Conservation (phyloP, 2,113 vertebrate species). For the Pseudorasbora parva region DNA sequence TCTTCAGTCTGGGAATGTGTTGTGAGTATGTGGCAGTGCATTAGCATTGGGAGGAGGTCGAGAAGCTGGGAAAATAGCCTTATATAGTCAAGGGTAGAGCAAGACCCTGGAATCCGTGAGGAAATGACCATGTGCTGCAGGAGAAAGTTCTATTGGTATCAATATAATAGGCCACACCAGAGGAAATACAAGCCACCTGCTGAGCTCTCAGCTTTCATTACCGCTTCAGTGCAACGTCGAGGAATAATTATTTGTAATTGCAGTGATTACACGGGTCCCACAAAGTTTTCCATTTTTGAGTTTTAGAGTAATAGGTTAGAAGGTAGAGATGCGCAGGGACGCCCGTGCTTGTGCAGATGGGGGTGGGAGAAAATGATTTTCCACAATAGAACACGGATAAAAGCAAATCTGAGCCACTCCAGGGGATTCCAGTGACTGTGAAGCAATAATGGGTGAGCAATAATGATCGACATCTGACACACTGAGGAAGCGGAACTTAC, state of each 20-base stretch:
- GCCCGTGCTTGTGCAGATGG: background rate
- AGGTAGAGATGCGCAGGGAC: background rate
- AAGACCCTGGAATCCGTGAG: conserved; percentile 27
- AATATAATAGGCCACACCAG: conserved; percentile 5
- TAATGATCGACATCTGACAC: background rate
- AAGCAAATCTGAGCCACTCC: conserved; percentile 28
- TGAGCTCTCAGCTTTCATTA: conserved; percentile 28
- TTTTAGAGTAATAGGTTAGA: conserved; percentile 19
- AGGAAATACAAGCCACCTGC: conserved; percentile 23
- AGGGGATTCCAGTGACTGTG: conserved; percentile 46
- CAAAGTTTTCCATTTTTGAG: background rate
- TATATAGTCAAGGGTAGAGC: conserved; percentile 56
- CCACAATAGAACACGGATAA: conserved; percentile 35
- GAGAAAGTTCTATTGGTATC: conserved; percentile 28
- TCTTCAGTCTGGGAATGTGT: conserved; percentile 60
- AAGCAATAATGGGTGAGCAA: conserved; percentile 2
- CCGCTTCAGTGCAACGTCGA: conserved; percentile 9
- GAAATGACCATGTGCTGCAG: background rate
- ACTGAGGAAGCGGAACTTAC: too few species aligned
- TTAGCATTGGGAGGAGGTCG: conserved; percentile 24
- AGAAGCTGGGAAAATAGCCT: conserved; percentile 53
- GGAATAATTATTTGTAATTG: conserved; percentile 48
- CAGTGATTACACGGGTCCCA: conserved; percentile 28
- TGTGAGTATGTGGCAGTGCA: conserved; percentile 45
- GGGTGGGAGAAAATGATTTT: background rate